Evolutionary conservation across 2,888 invertebrate genomes (phyloP).

Genomic region (Andrena dorsata): DNA sequence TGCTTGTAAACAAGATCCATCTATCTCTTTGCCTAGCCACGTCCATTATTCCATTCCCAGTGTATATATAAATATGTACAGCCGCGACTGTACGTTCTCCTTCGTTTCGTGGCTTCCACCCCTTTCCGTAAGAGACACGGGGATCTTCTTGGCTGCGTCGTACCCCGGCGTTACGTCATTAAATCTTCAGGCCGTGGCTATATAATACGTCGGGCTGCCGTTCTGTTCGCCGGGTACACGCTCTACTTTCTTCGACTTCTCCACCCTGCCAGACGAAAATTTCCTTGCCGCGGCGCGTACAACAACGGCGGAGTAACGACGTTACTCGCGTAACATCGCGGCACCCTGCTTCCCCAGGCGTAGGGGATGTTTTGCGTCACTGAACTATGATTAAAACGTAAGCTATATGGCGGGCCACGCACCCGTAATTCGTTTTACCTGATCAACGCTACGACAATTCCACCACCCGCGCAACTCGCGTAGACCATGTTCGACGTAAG

Average conservation of each 20-base stretch:
- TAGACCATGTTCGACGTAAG: neutral
- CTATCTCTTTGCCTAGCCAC: conserved; percentile 52
- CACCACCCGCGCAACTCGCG: no score
- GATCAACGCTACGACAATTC: conserved; percentile 30
- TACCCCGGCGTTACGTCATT: conserved; percentile 46
- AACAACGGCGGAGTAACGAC: conserved; percentile 45
- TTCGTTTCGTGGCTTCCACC: conserved; percentile 32
- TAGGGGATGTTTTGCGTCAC: conserved; percentile 15
- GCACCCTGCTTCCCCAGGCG: conserved; percentile 21
- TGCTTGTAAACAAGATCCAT: conserved; percentile 67
- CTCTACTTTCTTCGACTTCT: conserved; percentile 39
- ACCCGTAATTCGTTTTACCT: conserved; percentile 24
- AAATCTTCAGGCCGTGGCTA: conserved; percentile 44
- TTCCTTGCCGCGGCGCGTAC: conserved; percentile 3
- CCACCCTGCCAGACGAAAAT: conserved; percentile 27
- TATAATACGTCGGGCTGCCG: conserved; percentile 21
- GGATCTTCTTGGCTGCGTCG: neutral
- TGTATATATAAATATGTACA: conserved; percentile 41
- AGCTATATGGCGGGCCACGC: conserved; percentile 10
- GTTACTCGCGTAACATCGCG: conserved; percentile 47
- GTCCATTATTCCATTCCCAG: conserved; percentile 63
- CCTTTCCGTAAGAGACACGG: conserved; percentile 1
- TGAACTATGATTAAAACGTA: conserved; percentile 47
- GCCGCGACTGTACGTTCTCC: conserved; percentile 22
- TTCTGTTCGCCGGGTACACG: conserved; percentile 1